Conservation (phyloP, 2,113 vertebrate species). For the Nycticryphes semicollaris region DNA sequence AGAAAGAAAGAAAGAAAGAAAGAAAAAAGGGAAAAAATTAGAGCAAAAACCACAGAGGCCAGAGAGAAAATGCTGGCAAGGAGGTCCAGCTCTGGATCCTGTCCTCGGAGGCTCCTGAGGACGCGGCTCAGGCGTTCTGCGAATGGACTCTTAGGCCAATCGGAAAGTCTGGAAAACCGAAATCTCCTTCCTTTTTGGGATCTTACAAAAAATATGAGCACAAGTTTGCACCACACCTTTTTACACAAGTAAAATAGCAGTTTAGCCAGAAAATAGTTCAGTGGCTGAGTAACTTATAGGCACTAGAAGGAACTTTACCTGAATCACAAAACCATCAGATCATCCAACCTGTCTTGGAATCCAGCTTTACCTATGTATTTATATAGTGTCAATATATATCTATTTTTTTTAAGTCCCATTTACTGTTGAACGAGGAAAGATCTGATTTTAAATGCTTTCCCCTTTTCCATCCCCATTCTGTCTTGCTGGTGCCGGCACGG, state of each 20-base stretch:
- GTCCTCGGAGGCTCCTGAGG: not conserved
- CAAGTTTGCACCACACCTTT: slow-evolving; percentile 64
- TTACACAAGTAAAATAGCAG: not conserved
- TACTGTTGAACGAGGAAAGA: slow-evolving; percentile 10
- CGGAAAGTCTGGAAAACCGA: not conserved
- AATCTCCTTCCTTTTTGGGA: not conserved
- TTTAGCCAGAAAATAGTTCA: not conserved
- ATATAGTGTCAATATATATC: slow-evolving; percentile 8
- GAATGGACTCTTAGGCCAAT: not conserved
- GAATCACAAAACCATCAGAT: not conserved
- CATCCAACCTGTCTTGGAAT: not conserved
- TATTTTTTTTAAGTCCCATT: slow-evolving; percentile 56
- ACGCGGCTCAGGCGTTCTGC: not conserved
- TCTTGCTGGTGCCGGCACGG: not conserved
- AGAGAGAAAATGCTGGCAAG: slow-evolving; percentile 43
- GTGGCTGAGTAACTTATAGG: not conserved
- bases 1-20: not conserved
- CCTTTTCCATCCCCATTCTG: not conserved
- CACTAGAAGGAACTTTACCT: slow-evolving; percentile 5
- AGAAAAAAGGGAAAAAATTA: not conserved
- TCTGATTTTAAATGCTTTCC: slow-evolving; percentile 24
- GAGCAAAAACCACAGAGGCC: slow-evolving; percentile 59
- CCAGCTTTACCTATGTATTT: slow-evolving; percentile 63
- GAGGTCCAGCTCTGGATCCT: slow-evolving; percentile 59
- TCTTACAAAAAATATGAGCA: slow-evolving; percentile 50